Conservation (phyloP, 2,888 invertebrate genomes). For the Hypercompe scribonia region DNA sequence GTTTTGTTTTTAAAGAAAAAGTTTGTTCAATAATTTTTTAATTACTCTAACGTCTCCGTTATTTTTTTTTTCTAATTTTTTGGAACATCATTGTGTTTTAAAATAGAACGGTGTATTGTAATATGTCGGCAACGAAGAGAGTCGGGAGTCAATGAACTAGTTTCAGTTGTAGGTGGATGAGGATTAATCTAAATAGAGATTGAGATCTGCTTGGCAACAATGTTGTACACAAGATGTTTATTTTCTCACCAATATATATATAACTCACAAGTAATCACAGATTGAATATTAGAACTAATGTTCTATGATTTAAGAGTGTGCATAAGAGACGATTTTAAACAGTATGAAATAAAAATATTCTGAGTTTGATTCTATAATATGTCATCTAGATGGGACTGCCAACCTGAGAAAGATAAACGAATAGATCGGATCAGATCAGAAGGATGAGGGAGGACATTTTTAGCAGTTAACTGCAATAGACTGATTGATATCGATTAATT, state of each 20-base stretch:
- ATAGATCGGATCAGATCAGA: not conserved
- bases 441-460: not conserved
- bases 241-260: not conserved
- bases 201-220: slow-evolving; percentile 39
- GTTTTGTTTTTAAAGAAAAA: not conserved
- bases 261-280: not conserved
- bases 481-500: too few relatives aligned
- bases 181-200: not conserved
- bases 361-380: not conserved
- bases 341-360: too few relatives aligned
- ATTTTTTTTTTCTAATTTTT: slow-evolving; percentile 20
- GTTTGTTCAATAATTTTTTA: slow-evolving; percentile 21
- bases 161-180: slow-evolving; percentile 29
- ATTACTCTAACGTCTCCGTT: too few relatives aligned
- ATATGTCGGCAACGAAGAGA: slow-evolving; percentile 25
- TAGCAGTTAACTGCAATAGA: not conserved
- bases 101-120: slow-evolving; percentile 19
- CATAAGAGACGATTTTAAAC: too few relatives aligned
- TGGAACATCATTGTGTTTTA: slow-evolving; percentile 19
- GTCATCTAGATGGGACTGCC: not conserved
- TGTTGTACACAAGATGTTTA: not conserved
- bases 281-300: not conserved
- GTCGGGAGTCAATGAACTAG: slow-evolving; percentile 43
- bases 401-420: not conserved
- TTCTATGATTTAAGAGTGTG: too few relatives aligned